Percentiles rank a stretch among this genome's conserved stretches.
phyloP scores from a whole-genome alignment of 2,888 invertebrate species.

The Sphaeridia pumilis region DNA sequence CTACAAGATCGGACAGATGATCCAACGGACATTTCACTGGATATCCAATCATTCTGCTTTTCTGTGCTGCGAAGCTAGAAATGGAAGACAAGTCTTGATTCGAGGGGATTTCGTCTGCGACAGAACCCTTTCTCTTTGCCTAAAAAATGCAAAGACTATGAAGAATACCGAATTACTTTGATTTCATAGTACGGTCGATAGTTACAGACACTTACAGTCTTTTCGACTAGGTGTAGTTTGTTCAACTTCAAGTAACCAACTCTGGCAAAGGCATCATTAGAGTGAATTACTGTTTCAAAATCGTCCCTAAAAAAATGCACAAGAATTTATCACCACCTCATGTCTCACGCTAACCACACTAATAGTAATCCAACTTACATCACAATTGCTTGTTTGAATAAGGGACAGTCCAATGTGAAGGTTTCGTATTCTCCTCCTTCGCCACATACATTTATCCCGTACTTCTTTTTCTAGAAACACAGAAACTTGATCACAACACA shows the following conservation, averaged over 20 bases:
- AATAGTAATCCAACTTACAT: slow-evolving; percentile 54
- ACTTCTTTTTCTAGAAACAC: slow-evolving; percentile 63
- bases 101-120: not conserved
- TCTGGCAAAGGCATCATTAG: slow-evolving; percentile 84
- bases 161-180: not conserved
- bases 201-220: too few species aligned
- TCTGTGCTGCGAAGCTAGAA: not conserved
- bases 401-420: slow-evolving; percentile 90
- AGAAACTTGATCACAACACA: not conserved
- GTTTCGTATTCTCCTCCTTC: slow-evolving; percentile 99
- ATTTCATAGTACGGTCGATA: too few species aligned
- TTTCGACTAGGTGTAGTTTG: slow-evolving; percentile 64
- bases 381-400: slow-evolving; percentile 78
- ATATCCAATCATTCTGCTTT: slow-evolving; percentile 10
- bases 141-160: not conserved
- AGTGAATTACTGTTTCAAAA: slow-evolving; percentile 73
- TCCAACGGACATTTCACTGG: slow-evolving; percentile 33
- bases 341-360: slow-evolving; percentile 5
- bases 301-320: slow-evolving; percentile 55
- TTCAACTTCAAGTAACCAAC: slow-evolving; percentile 86
- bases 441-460: slow-evolving; percentile 89
- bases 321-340: slow-evolving; percentile 13
- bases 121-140: slow-evolving; percentile 4
- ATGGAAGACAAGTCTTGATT: not conserved
- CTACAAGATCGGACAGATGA: slow-evolving; percentile 34